Conservation (phyloP, 2,113 vertebrate species). For the Cyanistes caeruleus region DNA sequence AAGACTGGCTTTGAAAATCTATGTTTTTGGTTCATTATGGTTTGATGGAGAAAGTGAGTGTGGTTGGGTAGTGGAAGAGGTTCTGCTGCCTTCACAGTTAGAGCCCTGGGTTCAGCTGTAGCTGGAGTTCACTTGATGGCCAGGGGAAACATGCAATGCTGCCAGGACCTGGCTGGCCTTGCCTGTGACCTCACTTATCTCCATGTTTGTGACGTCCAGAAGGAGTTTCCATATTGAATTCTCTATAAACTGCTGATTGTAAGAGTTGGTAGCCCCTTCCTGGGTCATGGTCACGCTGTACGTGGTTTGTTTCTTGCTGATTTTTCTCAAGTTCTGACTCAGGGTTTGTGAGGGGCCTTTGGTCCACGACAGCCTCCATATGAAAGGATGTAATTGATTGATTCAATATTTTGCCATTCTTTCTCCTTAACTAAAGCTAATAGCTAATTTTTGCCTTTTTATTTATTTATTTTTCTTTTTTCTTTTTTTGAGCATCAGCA, state of each 20-base stretch:
- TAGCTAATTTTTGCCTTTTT: neutral
- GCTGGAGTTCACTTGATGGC: neutral
- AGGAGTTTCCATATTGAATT: neutral
- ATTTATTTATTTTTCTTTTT: no score
- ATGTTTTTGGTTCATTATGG: neutral
- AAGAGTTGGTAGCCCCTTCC: neutral
- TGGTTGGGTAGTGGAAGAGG: neutral
- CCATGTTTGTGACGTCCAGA: neutral
- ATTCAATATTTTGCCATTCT: neutral
- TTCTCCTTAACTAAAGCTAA: neutral
- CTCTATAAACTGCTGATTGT: neutral
- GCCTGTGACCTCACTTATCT: neutral
- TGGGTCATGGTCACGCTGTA: neutral
- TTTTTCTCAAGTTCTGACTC: neutral
- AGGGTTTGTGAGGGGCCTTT: neutral
- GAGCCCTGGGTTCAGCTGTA: neutral
- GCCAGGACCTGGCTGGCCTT: neutral
- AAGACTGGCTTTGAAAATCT: neutral
- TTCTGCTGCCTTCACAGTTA: neutral
- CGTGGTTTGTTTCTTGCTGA: neutral
- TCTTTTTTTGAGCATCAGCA: constrained; percentile 73
- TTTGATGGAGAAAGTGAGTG: neutral
- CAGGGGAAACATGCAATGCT: neutral
- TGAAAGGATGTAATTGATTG: neutral
- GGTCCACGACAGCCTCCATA: neutral